phyloP scores from a whole-genome alignment of 2,113 vertebrate genomes.

The Nanorana parkeri region DNA sequence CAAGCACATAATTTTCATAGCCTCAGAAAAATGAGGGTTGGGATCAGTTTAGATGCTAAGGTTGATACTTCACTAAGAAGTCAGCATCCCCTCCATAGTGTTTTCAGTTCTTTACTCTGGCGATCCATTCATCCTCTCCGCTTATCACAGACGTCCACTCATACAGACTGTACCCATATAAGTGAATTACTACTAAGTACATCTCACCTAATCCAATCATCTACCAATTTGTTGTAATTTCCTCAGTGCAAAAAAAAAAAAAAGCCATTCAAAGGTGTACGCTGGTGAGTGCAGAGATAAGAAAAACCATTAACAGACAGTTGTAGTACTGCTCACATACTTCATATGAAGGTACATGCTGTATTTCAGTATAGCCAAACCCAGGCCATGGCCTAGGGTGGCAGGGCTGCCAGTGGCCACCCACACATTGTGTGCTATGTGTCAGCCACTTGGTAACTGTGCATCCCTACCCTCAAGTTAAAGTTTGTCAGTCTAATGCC shows the following conservation, averaged over 20 bases:
- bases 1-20: too few species aligned
- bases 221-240: constrained; percentile 27
- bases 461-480: too few species aligned
- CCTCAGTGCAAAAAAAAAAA: constrained; percentile 2
- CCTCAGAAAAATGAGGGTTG: too few species aligned
- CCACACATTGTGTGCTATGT: too few species aligned
- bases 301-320: constrained; percentile 1
- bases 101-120: background rate
- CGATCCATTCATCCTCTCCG: too few species aligned
- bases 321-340: background rate
- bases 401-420: too few species aligned
- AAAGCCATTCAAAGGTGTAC: constrained; percentile 17
- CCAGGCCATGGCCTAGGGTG: too few species aligned
- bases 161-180: background rate
- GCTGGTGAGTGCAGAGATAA: constrained; percentile 18
- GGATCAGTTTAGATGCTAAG: too few species aligned
- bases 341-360: too few species aligned
- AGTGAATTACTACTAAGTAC: constrained; percentile 33
- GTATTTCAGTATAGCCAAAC: too few species aligned
- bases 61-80: background rate
- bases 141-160: background rate
- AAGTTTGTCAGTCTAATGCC: too few species aligned
- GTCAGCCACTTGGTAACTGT: too few species aligned
- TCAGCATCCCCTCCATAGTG: background rate
- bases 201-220: constrained; percentile 48